Evolutionary conservation across 1,140 invertebrate species (phyloP).

Genomic region (Tetramorium alpestre): DNA sequence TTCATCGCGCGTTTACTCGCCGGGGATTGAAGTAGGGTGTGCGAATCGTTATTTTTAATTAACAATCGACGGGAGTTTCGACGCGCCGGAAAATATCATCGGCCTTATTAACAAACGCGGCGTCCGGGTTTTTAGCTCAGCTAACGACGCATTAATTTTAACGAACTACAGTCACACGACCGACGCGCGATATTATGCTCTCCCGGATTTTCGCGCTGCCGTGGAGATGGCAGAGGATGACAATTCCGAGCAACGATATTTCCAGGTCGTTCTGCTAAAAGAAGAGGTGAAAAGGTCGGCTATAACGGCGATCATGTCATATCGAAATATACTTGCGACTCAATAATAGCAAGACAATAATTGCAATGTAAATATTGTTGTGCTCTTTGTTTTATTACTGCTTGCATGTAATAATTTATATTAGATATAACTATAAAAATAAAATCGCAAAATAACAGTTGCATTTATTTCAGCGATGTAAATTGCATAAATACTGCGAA

Average conservation of each 20-base stretch:
- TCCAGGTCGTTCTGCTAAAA: not conserved
- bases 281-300: not conserved
- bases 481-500: not conserved
- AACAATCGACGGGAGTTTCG: slow-evolving; percentile 65
- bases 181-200: slow-evolving; percentile 25
- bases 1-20: slow-evolving; percentile 45
- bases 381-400: not conserved
- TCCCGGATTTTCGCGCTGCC: not conserved
- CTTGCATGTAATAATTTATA: not conserved
- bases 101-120: slow-evolving; percentile 62
- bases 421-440: not conserved
- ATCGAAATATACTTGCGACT: not conserved
- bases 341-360: not conserved
- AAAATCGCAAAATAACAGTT: not conserved
- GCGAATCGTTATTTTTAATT: slow-evolving; percentile 74
- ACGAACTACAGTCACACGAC: slow-evolving; percentile 61
- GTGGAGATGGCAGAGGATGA: slow-evolving; percentile 17
- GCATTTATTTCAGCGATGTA: not conserved
- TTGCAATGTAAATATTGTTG: not conserved
- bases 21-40: not conserved
- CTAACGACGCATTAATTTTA: slow-evolving; percentile 74
- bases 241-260: slow-evolving; percentile 33
- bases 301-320: not conserved
- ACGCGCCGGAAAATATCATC: slow-evolving; percentile 66
- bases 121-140: slow-evolving; percentile 17